These are phyloP conservation scores for Myathropa florea DNA, from an alignment of 2,888 invertebrate species.

Conservation along the genomic window DNA sequence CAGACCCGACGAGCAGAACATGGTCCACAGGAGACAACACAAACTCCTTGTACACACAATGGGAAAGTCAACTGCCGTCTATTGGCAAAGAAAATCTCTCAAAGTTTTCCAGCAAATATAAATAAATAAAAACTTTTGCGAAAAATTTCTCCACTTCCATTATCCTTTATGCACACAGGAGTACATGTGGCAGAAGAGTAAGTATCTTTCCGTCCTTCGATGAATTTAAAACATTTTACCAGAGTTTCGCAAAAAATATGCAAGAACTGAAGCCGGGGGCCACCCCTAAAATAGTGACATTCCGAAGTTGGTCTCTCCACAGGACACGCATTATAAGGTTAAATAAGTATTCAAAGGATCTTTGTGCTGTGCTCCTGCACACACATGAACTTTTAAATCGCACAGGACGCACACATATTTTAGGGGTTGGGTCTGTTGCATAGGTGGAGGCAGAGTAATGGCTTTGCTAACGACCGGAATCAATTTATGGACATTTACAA, in stretches of 20 bases:
- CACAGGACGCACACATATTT: background rate
- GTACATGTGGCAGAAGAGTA: background rate
- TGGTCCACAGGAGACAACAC: background rate
- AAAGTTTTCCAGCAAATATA: slow-evolving; percentile 16
- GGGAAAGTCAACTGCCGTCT: slow-evolving; percentile 36
- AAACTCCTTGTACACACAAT: slow-evolving; percentile 30
- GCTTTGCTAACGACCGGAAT: background rate
- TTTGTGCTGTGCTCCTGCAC: background rate
- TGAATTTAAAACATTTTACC: slow-evolving; percentile 18
- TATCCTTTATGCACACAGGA: background rate
- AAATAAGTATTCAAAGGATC: background rate
- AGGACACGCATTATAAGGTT: slow-evolving; percentile 1
- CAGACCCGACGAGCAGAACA: background rate
- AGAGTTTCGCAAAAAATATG: background rate
- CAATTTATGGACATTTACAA: background rate
- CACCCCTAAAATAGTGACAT: background rate
- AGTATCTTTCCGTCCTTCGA: background rate
- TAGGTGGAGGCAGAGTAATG: background rate
- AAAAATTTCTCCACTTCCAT: slow-evolving; percentile 12
- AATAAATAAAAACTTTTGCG: slow-evolving; percentile 23
- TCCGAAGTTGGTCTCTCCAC: background rate
- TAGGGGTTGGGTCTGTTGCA: background rate
- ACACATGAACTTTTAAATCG: background rate
- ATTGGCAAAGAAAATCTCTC: slow-evolving; percentile 37
- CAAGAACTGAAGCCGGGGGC: background rate